phyloP scores from a whole-genome alignment of 2,797 vertebrate species.

The Limosa lapponica region DNA sequence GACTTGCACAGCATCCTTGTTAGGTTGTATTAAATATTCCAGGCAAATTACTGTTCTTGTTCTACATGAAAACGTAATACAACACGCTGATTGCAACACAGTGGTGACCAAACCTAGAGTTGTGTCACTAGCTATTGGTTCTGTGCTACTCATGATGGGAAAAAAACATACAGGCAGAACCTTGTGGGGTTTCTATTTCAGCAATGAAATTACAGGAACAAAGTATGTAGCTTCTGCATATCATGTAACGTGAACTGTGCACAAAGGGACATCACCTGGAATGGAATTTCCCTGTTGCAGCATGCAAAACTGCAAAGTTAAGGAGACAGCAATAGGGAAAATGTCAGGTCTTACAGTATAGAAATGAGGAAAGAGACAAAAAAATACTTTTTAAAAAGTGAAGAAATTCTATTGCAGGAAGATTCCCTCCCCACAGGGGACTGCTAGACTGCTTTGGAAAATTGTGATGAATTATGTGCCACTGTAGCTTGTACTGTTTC shows the following conservation, averaged over 20 bases:
- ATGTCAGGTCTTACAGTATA: neutral
- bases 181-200: slow-evolving; percentile 20
- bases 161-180: neutral
- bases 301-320: neutral
- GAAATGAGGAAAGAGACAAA: neutral
- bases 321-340: neutral
- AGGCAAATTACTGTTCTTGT: neutral
- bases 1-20: neutral
- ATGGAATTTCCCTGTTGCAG: slow-evolving; percentile 32
- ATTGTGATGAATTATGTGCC: slow-evolving; percentile 37
- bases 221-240: neutral
- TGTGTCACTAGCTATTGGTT: neutral
- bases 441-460: neutral
- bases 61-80: neutral
- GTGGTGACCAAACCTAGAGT: neutral
- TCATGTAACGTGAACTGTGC: neutral
- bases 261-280: neutral
- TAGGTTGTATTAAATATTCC: neutral
- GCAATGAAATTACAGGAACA: slow-evolving; percentile 37
- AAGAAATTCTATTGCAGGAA: neutral
- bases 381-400: neutral
- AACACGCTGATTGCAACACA: neutral
- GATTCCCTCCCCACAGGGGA: neutral
- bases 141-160: neutral
- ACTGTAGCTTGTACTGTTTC: neutral